These are phyloP conservation scores for Somateria mollissima DNA, from an alignment of 2,797 vertebrate genomes.

Conservation along the genomic window DNA sequence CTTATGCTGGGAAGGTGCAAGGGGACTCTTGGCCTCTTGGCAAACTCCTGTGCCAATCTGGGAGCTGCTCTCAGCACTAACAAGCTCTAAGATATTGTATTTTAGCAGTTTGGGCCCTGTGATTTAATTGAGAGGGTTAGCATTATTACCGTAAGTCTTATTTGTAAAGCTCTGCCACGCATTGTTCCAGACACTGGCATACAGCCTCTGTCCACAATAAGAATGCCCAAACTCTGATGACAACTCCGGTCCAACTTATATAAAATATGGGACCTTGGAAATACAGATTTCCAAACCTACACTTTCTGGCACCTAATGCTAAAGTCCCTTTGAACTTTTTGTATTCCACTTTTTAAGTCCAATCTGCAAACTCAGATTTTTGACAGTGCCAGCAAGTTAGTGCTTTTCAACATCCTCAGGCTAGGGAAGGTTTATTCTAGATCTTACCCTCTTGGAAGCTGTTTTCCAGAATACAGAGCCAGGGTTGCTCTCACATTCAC, in stretches of 20 bases:
- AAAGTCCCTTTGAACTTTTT: not conserved
- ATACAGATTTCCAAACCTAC: not conserved
- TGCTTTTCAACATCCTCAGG: not conserved
- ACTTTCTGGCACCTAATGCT: not conserved
- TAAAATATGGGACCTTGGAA: not conserved
- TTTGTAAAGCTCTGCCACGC: not conserved
- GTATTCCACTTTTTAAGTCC: not conserved
- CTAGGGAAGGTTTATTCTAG: not conserved
- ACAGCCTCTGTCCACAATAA: not conserved
- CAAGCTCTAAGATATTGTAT: not conserved
- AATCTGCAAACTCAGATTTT: not conserved
- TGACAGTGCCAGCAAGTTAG: not conserved
- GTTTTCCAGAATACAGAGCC: slow-evolving; percentile 75
- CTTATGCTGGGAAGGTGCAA: not conserved
- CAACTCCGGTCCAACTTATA: not conserved
- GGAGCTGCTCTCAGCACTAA: not conserved
- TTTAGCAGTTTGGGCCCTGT: not conserved
- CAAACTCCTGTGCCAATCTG: not conserved
- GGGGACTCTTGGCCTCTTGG: not conserved
- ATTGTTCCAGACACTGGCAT: not conserved
- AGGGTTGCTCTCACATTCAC: slow-evolving; percentile 73
- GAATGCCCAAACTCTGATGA: not conserved
- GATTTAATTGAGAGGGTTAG: not conserved
- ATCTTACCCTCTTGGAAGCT: slow-evolving; percentile 77
- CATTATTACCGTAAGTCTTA: not conserved